These are phyloP conservation scores for Hippocampus kuda DNA, from an alignment of 2,797 vertebrate species.

Conservation along the genomic window DNA sequence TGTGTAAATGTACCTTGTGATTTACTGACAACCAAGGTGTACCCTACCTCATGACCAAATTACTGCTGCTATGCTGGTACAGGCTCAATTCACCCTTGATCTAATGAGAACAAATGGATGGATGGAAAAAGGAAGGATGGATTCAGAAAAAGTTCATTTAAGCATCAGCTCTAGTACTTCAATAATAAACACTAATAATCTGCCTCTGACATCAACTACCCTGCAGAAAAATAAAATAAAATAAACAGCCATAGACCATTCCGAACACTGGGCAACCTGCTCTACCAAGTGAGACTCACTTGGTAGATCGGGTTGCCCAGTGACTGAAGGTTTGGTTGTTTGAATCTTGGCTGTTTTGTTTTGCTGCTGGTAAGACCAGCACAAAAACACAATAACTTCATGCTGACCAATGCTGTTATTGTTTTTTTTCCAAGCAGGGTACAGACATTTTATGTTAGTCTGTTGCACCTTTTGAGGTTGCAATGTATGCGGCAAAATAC, in stretches of 20 bases:
- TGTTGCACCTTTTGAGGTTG: neutral
- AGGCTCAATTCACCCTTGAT: neutral
- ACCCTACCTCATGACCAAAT: neutral
- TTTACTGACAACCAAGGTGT: neutral
- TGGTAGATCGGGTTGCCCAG: no score
- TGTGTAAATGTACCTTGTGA: no score
- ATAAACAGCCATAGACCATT: no score
- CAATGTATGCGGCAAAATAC: neutral
- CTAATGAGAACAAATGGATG: neutral
- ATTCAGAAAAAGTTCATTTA: neutral
- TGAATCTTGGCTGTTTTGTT: no score
- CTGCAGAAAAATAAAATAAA: no score
- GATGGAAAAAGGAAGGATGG: neutral
- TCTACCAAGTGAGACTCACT: no score
- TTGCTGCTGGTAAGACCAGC: no score
- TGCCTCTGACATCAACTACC: neutral
- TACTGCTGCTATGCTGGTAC: neutral
- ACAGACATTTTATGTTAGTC: neutral
- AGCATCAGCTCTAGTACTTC: neutral
- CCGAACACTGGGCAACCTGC: no score
- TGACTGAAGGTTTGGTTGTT: no score
- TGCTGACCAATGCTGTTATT: no score
- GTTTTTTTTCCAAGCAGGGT: neutral
- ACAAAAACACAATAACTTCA: no score
- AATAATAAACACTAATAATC: no score